Evolutionary conservation across 2,888 invertebrate genomes (phyloP).

Genomic region (Seladonia tumulorum): DNA sequence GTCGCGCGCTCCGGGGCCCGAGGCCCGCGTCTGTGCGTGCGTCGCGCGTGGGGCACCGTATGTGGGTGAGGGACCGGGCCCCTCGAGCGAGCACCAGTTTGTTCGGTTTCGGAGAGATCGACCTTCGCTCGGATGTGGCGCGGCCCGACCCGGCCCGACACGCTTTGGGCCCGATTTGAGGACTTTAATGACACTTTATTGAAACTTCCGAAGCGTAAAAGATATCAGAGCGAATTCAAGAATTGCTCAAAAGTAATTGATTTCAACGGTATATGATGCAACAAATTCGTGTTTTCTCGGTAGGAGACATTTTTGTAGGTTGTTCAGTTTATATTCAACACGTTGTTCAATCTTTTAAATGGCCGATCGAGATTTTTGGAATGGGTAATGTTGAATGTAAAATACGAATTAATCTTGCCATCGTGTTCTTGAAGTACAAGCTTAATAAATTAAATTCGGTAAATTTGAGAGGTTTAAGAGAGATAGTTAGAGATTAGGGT

Average conservation of each 20-base stretch:
- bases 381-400: too few species aligned
- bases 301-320: too few species aligned
- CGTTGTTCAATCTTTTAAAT: too few species aligned
- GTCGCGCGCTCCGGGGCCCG: not conserved
- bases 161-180: not conserved
- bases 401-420: too few species aligned
- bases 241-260: not conserved
- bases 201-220: not conserved
- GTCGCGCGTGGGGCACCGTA: constrained; percentile 30
- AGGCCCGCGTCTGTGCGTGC: constrained; percentile 29
- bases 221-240: not conserved
- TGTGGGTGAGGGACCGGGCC: constrained; percentile 55
- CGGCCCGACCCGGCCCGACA: constrained; percentile 2
- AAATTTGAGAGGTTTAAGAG: too few species aligned
- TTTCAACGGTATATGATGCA: not conserved
- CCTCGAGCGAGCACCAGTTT: constrained; percentile 29
- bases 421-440: too few species aligned
- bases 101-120: constrained; percentile 26
- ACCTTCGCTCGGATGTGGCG: constrained; percentile 44
- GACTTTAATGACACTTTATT: not conserved
- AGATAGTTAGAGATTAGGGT: too few species aligned
- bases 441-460: too few species aligned
- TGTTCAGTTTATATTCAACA: too few species aligned
- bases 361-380: too few species aligned
- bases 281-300: too few species aligned